Conservation (phyloP, 2,888 invertebrate species). For the Rotaria macrura region DNA sequence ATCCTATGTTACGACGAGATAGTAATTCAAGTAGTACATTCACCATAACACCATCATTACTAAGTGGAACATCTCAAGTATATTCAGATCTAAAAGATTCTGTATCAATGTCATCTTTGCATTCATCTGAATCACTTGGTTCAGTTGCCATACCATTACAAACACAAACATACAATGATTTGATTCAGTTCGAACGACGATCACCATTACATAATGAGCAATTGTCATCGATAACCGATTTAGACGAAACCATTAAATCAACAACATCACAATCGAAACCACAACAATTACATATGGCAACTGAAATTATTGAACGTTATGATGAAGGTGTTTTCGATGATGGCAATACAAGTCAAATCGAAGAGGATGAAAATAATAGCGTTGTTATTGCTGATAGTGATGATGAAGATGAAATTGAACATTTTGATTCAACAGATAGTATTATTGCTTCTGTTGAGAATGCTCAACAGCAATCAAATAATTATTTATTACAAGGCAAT, state of each 20-base stretch:
- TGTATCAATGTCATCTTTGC: neutral
- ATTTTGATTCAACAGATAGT: slow-evolving; percentile 13
- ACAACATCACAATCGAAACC: neutral
- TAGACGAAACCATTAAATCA: slow-evolving; percentile 6
- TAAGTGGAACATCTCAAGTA: neutral
- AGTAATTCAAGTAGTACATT: slow-evolving; percentile 5
- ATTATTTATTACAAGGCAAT: neutral
- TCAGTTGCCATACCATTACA: neutral
- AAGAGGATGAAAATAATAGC: slow-evolving; percentile 14
- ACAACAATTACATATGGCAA: slow-evolving; percentile 15
- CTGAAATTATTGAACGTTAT: neutral
- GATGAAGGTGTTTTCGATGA: slow-evolving; percentile 8
- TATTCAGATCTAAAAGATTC: slow-evolving; percentile 3
- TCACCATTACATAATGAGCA: neutral
- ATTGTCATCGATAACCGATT: neutral
- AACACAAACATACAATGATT: neutral
- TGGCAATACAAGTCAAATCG: neutral
- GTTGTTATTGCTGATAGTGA: neutral
- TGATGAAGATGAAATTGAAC: slow-evolving; percentile 9
- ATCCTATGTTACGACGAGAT: neutral
- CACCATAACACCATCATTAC: neutral
- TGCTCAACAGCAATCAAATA: neutral
- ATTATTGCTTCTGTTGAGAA: neutral
- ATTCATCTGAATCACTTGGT: slow-evolving; percentile 19
- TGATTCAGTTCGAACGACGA: neutral